Base-by-base conservation (phyloP, 2,888 invertebrate genomes). In the Acanthococcus lagerstroemiae region DNA sequence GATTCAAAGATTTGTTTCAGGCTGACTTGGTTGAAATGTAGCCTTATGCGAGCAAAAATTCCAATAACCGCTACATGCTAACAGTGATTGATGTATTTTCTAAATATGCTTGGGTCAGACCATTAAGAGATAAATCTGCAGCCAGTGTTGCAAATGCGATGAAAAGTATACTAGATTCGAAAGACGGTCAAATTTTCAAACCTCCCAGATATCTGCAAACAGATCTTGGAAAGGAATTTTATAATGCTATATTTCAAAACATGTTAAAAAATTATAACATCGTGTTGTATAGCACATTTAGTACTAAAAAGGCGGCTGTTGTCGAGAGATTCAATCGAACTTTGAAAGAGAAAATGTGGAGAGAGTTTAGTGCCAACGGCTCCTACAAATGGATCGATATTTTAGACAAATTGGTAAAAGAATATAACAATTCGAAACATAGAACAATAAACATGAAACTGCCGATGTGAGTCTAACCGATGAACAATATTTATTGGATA, bases 201-300 rank as follows among this genome's bases (percentile, higher is more conserved):
- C 15, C 45, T 3, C 72, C 72, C 2, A 69, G 60, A 61, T 71
- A 74, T 71, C 50, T 73, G 21, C 74, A 74, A 70, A 71, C 73
- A 0, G 74, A 75, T 69, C 54, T 69, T 37, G 74, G 73, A 9
- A 72, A 69, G 67, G 73, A 73, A 67, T 76, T 73, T 70, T 74
- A 68, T 54, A 48, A 48, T 6, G 12, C 48, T 17, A 7, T 19
- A 9, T 19, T n/a, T 19, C 12, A 48, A 3, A 1, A 48, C 2
- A 9, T 48, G 4, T 48, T 9, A 9, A 19, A 21, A 48, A n/a
- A 37, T 37, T 37, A 2, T 37, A n/a, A n/a, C 3, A 37, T 37
- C n/a, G n/a, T 15, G n/a, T 2, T 37, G 3, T 37, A 37, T 3
- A 37, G 37, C 37, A 2, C 2, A 9, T 9, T 9, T 19, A n/a